A percentile compares a stretch with the other conserved stretches of the same genome.
Conservation (phyloP, 2,797 vertebrate genomes). For the Glyptemys insculpta region DNA sequence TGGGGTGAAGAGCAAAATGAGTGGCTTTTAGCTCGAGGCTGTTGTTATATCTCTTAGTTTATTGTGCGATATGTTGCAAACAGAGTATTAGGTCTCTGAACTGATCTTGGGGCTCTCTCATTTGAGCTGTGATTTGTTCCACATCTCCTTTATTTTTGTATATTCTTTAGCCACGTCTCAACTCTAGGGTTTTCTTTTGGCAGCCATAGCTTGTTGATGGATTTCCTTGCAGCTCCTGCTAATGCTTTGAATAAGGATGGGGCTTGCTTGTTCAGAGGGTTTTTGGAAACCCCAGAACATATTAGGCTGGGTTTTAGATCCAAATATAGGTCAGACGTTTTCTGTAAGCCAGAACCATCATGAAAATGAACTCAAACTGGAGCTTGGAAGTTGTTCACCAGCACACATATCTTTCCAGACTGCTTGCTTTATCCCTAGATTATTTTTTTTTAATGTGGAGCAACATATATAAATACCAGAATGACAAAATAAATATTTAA, state of each 20-base stretch:
- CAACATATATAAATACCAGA: no score
- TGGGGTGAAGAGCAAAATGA: not conserved
- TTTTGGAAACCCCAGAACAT: not conserved
- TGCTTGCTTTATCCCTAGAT: not conserved
- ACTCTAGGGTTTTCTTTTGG: not conserved
- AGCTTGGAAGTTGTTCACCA: not conserved
- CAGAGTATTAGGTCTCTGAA: not conserved
- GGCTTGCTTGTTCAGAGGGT: not conserved
- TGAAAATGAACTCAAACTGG: not conserved
- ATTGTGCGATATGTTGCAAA: not conserved
- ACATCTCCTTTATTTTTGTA: not conserved
- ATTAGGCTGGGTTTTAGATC: not conserved
- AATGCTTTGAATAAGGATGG: not conserved
- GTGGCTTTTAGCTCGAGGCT: not conserved
- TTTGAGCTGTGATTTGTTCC: not conserved
- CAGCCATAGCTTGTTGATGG: not conserved
- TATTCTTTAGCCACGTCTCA: not conserved
- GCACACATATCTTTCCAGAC: not conserved
- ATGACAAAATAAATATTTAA: no score
- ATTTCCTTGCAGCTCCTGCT: not conserved
- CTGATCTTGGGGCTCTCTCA: rapidly evolving
- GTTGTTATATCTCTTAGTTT: not conserved
- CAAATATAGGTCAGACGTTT: not conserved
- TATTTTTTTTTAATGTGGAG: not conserved
- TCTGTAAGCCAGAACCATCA: not conserved